Base-by-base conservation (phyloP, 2,113 vertebrate genomes). In the Nipponia nippon region DNA sequence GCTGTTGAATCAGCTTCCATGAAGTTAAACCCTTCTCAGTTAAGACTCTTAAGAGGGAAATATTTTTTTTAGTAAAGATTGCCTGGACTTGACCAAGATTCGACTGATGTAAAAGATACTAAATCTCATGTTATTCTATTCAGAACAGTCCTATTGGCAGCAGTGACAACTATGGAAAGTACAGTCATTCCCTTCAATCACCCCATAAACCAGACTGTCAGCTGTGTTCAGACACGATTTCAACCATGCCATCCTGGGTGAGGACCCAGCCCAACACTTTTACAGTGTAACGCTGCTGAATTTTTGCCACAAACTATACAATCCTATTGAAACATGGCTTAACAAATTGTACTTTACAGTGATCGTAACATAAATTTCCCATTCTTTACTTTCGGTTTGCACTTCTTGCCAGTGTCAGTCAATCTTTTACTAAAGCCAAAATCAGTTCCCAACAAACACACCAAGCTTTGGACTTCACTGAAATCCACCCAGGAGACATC, bases 281-380 rank as follows among this genome's bases (percentile, higher is more conserved):
- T 6, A 7, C 0, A 0, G 1, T 30, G n/a, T 16, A 34, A 70
- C 4, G 34, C 65, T 50, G 30, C 38, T 38, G 21, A 83, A 25
- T 34, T 72, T 79, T 29, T 32, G 27, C 58, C 66, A 76, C 38
- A 67, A 91, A 69, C 16, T 8, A 9, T 7, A 22, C 20, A 27
- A 75, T 44, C 56, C 83, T 9, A 1, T 13, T 46, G 27, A 47
- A 87, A 83, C 36, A 26, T 9, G 7, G 18, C 19, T 83, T 18
- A 25, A 50, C 16, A 29, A 65, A 63, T 7, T 53, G 62, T 7
- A 58, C 69, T 77, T 83, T 78, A 36, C 80, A 67, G 47, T 82
- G 66, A 66, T 49, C 78, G 61, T 32, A 56, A 75, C 61, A 75
- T 7, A 18, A 26, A 56, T 26, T 63, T 47, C 62, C 81, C 26